phyloP scores from a whole-genome alignment of 2,113 vertebrate genomes.

The Fukomys damarensis region DNA sequence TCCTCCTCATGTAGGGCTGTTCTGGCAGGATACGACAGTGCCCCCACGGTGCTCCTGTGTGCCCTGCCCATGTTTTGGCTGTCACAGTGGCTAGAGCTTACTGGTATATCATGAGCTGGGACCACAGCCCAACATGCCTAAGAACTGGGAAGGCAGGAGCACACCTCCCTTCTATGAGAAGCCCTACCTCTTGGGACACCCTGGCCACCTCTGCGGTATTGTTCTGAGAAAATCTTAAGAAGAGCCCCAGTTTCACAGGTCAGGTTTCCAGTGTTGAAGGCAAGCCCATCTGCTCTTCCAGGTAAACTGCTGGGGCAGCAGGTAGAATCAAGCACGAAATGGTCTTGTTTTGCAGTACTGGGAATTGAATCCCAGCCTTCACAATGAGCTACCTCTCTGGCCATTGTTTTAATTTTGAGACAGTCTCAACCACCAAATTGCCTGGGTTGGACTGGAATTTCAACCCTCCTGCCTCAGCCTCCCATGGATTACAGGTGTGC shows the following conservation, averaged over 20 bases:
- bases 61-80: too few species aligned
- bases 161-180: background rate
- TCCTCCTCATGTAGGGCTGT: background rate
- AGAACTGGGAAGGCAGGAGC: too few species aligned
- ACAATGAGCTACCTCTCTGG: background rate
- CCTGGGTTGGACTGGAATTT: background rate
- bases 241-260: background rate
- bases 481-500: background rate
- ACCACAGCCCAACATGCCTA: background rate
- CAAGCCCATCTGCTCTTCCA: background rate
- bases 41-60: too few species aligned
- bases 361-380: background rate
- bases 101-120: too few species aligned
- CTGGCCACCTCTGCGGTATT: background rate
- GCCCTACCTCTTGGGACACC: background rate
- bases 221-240: background rate
- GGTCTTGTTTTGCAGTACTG: background rate
- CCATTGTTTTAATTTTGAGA: background rate
- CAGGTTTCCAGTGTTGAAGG: background rate
- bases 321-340: background rate
- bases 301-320: background rate
- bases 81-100: too few species aligned
- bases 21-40: background rate
- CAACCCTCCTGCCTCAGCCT: background rate
- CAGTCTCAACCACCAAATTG: background rate